Evolutionary conservation across 2,888 invertebrate species (phyloP), one percentile per base, ranked within the genome.

Genomic region (Cremastinae sp.): DNA sequence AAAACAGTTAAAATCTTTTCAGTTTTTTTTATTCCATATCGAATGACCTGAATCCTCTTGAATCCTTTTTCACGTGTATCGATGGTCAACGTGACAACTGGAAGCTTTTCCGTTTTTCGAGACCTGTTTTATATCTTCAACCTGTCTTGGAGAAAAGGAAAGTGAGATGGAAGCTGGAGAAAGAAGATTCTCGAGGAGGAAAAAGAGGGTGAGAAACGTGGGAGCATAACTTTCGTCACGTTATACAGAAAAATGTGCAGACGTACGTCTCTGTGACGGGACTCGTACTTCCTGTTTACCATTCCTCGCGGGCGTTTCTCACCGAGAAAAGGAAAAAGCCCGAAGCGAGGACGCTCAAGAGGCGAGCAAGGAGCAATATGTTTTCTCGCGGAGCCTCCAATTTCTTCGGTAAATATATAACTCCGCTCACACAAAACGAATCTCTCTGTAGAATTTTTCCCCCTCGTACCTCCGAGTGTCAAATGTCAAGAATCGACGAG

Each of bases 351-450:
- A 28, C 8, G 35, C 35, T 53, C 62, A 62, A 75, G 51, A 72
- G 78, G 5, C 10, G 61, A 62, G 73, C 69, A 79, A 82, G 81
- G 82, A 81, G 82, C 82, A 83, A 83, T 84, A 84, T 83, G 84
- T 84, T 28, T 28, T 22, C 76, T 71, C 72, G 82, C 81, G 83
- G 82, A 84, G 81, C 82, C 83, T 81, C 80, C 83, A 83, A 84
- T 84, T 84, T 84, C 82, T 84, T 82, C 75, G 74, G 77, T 75
- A 79, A 49, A 51, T 39, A 55, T 61, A 16, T 68, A 77, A 62
- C 69, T 66, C 70, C 53, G 39, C 61, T 53, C 41, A 56, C 20
- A 12, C 55, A 14, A 39, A 45, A 41, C 28, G 41, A 35, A 28
- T 28, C 28, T 28, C 28, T 28, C 28, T 5, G 28, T 28, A 5